These are phyloP conservation scores for Gambusia holbrooki DNA, from an alignment of 2,113 vertebrate genomes.

Conservation along the genomic window DNA sequence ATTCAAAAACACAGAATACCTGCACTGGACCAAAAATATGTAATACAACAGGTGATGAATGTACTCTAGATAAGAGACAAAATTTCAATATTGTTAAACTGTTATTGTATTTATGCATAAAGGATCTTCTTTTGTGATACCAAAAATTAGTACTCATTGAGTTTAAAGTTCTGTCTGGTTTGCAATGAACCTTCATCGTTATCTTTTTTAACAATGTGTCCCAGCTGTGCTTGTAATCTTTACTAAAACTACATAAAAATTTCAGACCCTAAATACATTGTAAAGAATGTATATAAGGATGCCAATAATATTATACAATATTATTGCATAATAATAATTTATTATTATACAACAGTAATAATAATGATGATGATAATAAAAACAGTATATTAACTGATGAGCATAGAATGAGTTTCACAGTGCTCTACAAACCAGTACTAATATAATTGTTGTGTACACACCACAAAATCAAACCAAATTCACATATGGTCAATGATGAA, in stretches of 20 bases:
- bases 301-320: too few relatives aligned
- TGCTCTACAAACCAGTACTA: background rate
- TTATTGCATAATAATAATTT: too few relatives aligned
- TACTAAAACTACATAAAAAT: background rate
- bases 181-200: slow-evolving; percentile 28
- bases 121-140: slow-evolving; percentile 68
- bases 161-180: slow-evolving; percentile 76
- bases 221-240: background rate
- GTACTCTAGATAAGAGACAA: background rate
- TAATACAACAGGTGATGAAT: background rate
- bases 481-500: background rate
- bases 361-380: too few relatives aligned
- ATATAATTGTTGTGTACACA: background rate
- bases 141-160: slow-evolving; percentile 66
- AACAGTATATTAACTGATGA: too few relatives aligned
- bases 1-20: too few relatives aligned
- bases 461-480: background rate
- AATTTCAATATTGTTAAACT: slow-evolving; percentile 19
- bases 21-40: background rate
- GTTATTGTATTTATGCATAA: slow-evolving; percentile 35
- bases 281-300: background rate
- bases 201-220: background rate
- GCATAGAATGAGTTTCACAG: background rate
- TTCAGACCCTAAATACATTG: background rate
- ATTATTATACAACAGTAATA: too few relatives aligned